These are phyloP conservation scores for Drosophila formosana DNA, from an alignment of 2,888 invertebrate genomes.

Conservation along the genomic window DNA sequence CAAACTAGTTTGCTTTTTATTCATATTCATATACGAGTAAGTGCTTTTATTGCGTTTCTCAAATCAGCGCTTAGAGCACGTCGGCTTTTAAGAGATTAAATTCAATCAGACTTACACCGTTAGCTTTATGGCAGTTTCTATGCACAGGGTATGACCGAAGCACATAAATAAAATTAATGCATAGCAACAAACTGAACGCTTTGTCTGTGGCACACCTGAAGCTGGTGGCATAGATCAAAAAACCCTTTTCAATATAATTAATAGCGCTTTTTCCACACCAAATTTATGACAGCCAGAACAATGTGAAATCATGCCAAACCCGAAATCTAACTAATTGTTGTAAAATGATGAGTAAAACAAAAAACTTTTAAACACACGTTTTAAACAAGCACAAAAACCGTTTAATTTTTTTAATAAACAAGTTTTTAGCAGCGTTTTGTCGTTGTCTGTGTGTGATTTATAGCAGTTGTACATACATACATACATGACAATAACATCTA, in stretches of 20 bases:
- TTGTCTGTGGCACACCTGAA: conserved; percentile 37
- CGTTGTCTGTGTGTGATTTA: conserved; percentile 57
- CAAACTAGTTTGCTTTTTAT: background rate
- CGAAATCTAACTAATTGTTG: conserved; percentile 47
- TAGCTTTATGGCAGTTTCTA: background rate
- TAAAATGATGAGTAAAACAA: conserved; percentile 10
- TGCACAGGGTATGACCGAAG: conserved; percentile 17
- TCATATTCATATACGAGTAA: background rate
- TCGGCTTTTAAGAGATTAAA: background rate
- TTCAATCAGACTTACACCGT: background rate
- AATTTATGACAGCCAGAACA: conserved; percentile 63
- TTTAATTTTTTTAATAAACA: conserved; percentile 12
- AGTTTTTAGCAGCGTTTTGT: conserved; percentile 40
- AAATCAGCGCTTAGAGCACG: background rate
- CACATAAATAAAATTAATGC: conserved; percentile 53
- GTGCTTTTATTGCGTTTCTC: background rate
- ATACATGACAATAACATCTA: background rate
- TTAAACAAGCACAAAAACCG: conserved; percentile 17
- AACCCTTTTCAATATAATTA: conserved; percentile 76
- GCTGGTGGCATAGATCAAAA: conserved; percentile 35
- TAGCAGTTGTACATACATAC: conserved; percentile 18
- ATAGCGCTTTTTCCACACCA: conserved; percentile 48
- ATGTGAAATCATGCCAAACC: conserved; percentile 47
- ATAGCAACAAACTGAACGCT: conserved; percentile 43
- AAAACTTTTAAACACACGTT: conserved; percentile 19